Conservation (phyloP, 1,140 invertebrate species). For the Pygmarrhopalites habei region DNA sequence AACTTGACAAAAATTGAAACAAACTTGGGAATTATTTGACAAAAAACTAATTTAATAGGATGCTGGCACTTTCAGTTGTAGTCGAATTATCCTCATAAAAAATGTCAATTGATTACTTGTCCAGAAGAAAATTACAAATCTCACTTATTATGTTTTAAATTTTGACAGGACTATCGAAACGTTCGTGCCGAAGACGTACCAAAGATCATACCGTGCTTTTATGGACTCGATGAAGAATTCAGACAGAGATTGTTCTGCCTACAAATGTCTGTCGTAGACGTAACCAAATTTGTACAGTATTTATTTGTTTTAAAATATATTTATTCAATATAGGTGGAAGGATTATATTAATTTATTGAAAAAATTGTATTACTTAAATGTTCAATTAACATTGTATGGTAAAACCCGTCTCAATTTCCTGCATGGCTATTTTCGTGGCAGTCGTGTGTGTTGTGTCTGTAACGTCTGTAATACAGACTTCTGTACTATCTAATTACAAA, state of each 20-base stretch:
- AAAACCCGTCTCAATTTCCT: too few relatives aligned
- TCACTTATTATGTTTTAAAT: background rate
- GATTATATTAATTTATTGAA: too few relatives aligned
- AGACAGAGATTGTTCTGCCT: background rate
- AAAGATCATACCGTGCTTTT: background rate
- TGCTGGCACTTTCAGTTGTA: background rate
- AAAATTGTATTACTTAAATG: too few relatives aligned
- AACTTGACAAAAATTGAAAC: too few relatives aligned
- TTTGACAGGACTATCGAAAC: background rate
- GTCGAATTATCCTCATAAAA: background rate
- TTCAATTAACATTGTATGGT: too few relatives aligned
- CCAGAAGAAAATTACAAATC: background rate
- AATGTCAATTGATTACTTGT: background rate
- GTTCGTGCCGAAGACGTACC: background rate
- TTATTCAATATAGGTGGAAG: background rate
- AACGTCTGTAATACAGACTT: too few relatives aligned
- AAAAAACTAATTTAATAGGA: too few relatives aligned
- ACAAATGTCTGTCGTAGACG: background rate
- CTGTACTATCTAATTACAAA: too few relatives aligned
- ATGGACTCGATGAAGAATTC: background rate
- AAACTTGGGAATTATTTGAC: background rate
- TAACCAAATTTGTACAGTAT: background rate
- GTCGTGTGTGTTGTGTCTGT: too few relatives aligned
- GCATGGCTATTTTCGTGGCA: too few relatives aligned
- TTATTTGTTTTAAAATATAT: constrained; percentile 7